Evolutionary conservation across 2,888 invertebrate genomes (phyloP).

Genomic region (Eupsilia transversa): DNA sequence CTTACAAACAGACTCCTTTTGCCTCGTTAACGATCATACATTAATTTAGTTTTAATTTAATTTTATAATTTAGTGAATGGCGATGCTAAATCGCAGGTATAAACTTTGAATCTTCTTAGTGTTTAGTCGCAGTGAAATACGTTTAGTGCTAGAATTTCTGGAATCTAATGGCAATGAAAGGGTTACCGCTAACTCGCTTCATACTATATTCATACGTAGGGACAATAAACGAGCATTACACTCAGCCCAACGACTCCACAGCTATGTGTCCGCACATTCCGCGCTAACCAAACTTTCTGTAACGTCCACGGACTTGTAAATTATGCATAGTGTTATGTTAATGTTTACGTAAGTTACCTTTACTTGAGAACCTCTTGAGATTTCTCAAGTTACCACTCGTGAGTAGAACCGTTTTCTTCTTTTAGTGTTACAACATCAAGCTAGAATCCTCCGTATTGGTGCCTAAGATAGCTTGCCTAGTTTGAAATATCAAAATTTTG

Average conservation of each 20-base stretch:
- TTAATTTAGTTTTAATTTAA: no score
- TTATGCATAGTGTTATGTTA: neutral
- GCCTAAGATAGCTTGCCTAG: no score
- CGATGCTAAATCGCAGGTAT: no score
- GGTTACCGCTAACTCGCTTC: conserved; percentile 5
- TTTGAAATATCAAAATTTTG: neutral
- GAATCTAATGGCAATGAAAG: conserved; percentile 10
- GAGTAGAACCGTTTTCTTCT: neutral
- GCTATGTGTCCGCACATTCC: conserved; percentile 39
- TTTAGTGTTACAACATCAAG: neutral
- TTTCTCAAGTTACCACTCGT: neutral
- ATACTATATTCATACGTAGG: neutral
- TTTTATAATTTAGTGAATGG: no score
- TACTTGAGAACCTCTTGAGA: neutral
- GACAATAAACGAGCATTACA: conserved; percentile 11
- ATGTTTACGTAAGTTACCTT: neutral
- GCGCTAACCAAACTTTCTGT: conserved; percentile 10
- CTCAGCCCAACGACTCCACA: conserved; percentile 23
- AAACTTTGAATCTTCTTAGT: neutral
- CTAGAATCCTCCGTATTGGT: no score
- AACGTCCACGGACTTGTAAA: neutral
- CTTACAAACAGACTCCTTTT: no score
- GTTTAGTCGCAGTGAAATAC: conserved; percentile 6
- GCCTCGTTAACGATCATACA: no score
- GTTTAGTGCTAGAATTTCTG: neutral